Base-by-base conservation (phyloP, 2,888 invertebrate genomes). In the Leptinotarsa rubiginosa region DNA sequence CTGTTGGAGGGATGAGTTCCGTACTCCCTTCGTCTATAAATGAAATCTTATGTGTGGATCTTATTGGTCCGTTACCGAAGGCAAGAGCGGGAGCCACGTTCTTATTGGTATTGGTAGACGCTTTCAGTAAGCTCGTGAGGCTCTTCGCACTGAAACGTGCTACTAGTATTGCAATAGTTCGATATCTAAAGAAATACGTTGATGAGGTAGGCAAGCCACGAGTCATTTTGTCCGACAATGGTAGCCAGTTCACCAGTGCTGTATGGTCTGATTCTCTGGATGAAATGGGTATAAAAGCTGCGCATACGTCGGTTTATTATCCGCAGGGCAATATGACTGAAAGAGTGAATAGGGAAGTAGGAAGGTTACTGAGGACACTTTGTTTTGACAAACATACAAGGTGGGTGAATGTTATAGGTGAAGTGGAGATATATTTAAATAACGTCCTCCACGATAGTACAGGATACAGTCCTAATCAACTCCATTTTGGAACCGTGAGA, bases 191-290 rank as follows among this genome's bases (percentile, higher is more conserved):
- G 1, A 64, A 70, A 20, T 70, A 78, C 65, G 4, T 78, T 18
- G 62, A 65, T 18, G 25, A 18, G 0, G 59, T 77, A 47, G 78
- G 77, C 5, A 56, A 78, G 49, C 81, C 80, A 13, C 20, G 71
- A 64, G 70, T 70, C 5, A 77, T 82, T 12, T 75, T 82, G 10
- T 76, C 76, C 7, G 81, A 80, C 59, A 82, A 82, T 72, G 81
- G 66, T 4, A 70, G 65, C 3, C 74, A 70, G 20, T 74, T 74
- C 22, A 16, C 25, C 22, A 65, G 65, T 12, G 4, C 10, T 3
- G 31, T 47, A 20, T 65, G 69, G 65, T 49, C 49, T 0, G 13
- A 10, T 4, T 3, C 49, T 15, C 1, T 12, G 13, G 13, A 13
- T 49, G 15, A 13, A 16, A 5, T 15, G 31, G 50, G 50, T 59